Percentiles rank a stretch among this genome's conserved stretches.
These are phyloP conservation scores for Pristionchus maxplancki DNA, from an alignment of 2,888 invertebrate genomes.

Conservation along the genomic window DNA sequence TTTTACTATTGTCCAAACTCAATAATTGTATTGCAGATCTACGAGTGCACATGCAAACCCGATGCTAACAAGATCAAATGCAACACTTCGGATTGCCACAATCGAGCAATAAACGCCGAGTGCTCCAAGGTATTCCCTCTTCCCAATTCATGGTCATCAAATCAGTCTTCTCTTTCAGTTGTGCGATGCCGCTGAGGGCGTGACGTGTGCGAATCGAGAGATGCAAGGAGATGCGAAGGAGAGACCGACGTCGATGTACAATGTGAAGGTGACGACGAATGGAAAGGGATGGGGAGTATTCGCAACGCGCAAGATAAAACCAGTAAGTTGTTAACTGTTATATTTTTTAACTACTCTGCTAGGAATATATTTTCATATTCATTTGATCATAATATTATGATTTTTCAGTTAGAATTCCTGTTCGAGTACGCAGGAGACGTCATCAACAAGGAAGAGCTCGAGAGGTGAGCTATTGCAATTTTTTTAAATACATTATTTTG, in stretches of 20 bases:
- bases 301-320: not conserved
- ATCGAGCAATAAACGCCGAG: not conserved
- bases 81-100: not conserved
- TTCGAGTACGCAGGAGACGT: conserved; percentile 6
- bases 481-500: not conserved
- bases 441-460: not conserved
- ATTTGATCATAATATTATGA: no score
- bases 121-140: not conserved
- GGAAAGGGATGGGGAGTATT: conserved; percentile 26
- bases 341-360: no score
- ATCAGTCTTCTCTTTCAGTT: not conserved
- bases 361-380: no score
- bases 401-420: not conserved
- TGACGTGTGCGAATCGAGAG: not conserved
- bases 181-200: not conserved
- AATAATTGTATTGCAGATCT: not conserved
- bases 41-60: not conserved
- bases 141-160: not conserved
- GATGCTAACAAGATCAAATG: not conserved
- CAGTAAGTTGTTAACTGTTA: no score
- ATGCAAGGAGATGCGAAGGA: not conserved
- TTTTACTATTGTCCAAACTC: not conserved
- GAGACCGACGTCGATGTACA: not conserved
- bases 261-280: not conserved
- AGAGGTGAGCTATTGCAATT: not conserved